Evolutionary conservation across 2,797 vertebrate genomes (phyloP).

Genomic region (Tapera naevia): DNA sequence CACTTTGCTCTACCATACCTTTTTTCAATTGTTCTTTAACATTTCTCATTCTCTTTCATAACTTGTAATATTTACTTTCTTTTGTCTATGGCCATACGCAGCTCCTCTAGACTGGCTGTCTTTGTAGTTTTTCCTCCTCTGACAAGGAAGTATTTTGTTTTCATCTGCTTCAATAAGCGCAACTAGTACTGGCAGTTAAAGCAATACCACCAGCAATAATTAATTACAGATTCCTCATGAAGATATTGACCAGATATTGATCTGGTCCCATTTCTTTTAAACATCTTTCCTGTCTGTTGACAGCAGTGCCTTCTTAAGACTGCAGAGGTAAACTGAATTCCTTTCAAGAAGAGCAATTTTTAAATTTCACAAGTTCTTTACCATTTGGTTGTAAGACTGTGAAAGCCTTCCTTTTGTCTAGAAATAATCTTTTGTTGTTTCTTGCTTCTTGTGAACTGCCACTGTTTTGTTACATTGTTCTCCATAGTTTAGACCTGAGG

Average conservation of each 20-base stretch:
- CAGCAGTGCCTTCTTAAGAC: neutral
- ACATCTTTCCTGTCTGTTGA: neutral
- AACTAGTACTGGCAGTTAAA: neutral
- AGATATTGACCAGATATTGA: neutral
- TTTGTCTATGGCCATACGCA: neutral
- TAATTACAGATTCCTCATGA: neutral
- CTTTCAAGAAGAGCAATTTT: neutral
- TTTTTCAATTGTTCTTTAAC: neutral
- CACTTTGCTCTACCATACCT: neutral
- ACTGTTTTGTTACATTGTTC: neutral
- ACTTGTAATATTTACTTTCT: neutral
- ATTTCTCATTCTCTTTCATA: neutral
- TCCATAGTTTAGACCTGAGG: neutral
- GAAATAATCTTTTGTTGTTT: neutral
- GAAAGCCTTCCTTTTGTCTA: neutral
- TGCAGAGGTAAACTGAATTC: neutral
- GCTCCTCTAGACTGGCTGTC: neutral
- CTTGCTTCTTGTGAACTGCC: neutral
- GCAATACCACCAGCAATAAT: neutral
- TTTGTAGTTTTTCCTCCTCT: neutral
- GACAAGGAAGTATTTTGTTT: neutral
- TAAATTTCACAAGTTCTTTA: neutral
- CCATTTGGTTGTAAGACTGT: neutral
- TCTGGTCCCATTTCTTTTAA: neutral
- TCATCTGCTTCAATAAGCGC: neutral